Evolutionary conservation across 1,140 invertebrate species (phyloP).

Genomic region (Chelonus insularis): DNA sequence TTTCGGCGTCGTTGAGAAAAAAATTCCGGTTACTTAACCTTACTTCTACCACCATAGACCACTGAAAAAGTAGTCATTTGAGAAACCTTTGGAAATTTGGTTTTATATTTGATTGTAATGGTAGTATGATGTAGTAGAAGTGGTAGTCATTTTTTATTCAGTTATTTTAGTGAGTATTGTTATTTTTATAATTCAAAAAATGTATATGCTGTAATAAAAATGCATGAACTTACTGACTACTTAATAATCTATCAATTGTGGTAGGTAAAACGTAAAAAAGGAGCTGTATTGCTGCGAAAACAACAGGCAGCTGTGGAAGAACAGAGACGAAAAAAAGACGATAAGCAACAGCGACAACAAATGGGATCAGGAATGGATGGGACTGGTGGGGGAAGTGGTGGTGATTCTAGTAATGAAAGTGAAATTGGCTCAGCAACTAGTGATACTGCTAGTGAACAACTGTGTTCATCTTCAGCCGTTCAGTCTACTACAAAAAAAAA

Average conservation of each 20-base stretch:
- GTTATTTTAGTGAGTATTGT: too few species aligned
- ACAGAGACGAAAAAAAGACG: slow-evolving; percentile 52
- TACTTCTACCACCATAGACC: too few species aligned
- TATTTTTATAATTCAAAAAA: slow-evolving; percentile 3
- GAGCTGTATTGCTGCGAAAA: slow-evolving; percentile 46
- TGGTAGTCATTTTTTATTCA: too few species aligned
- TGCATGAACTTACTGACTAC: slow-evolving; percentile 57
- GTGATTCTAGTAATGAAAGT: slow-evolving; percentile 58
- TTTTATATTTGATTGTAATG: too few species aligned
- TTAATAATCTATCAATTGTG: slow-evolving; percentile 54
- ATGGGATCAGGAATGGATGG: neutral
- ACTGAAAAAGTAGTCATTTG: too few species aligned
- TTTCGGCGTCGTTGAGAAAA: too few species aligned
- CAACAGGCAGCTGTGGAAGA: slow-evolving; percentile 54
- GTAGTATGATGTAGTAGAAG: too few species aligned
- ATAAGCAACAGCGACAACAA: slow-evolving; percentile 40
- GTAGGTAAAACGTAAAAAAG: slow-evolving; percentile 61
- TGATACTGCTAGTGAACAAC: slow-evolving; percentile 51
- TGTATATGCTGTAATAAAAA: slow-evolving; percentile 42
- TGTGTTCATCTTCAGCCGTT: slow-evolving; percentile 38
- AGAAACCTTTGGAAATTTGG: too few species aligned
- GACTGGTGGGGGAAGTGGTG: slow-evolving; percentile 40
- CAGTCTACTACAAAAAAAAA: slow-evolving; percentile 46
- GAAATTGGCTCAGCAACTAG: slow-evolving; percentile 52
- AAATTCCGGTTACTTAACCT: too few species aligned